Evolutionary conservation across 2,888 invertebrate genomes (phyloP).

Genomic region (Caenorhabditis drosophilae): DNA sequence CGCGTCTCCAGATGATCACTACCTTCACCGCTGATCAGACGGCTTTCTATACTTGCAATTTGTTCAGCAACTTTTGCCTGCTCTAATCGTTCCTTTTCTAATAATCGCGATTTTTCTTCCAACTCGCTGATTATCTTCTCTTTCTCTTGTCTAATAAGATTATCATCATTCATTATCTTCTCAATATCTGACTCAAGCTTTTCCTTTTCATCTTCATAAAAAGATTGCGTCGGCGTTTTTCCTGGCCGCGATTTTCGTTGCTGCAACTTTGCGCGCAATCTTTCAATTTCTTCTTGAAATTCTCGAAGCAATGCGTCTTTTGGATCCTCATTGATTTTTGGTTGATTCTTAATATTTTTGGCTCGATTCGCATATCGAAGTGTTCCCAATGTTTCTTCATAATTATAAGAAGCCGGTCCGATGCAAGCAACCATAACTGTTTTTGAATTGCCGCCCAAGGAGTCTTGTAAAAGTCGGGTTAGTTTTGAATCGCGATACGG

Average conservation of each 20-base stretch:
- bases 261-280: conserved; percentile 48
- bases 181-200: conserved; percentile 71
- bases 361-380: conserved; percentile 73
- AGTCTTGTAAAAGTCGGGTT: conserved; percentile 91
- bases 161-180: conserved; percentile 70
- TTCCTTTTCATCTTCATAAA: conserved; percentile 69
- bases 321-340: conserved; percentile 97
- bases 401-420: conserved; percentile 95
- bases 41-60: conserved; percentile 81
- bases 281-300: conserved; percentile 76
- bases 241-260: conserved; percentile 62
- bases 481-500: conserved; percentile 97
- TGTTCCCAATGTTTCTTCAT: conserved; percentile 83
- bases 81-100: conserved; percentile 67
- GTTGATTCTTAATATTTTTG: conserved; percentile 97
- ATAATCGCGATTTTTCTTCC: conserved; percentile 14
- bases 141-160: conserved; percentile 51
- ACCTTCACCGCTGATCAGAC: conserved; percentile 82
- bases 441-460: conserved; percentile 95
- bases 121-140: conserved; percentile 32
- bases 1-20: conserved; percentile 88
- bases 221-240: conserved; percentile 7
- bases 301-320: conserved; percentile 94
- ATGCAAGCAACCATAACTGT: conserved; percentile 99
- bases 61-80: conserved; percentile 54